These are phyloP conservation scores for Centrocercus urophasianus DNA, from an alignment of 2,113 vertebrate genomes.

Conservation along the genomic window DNA sequence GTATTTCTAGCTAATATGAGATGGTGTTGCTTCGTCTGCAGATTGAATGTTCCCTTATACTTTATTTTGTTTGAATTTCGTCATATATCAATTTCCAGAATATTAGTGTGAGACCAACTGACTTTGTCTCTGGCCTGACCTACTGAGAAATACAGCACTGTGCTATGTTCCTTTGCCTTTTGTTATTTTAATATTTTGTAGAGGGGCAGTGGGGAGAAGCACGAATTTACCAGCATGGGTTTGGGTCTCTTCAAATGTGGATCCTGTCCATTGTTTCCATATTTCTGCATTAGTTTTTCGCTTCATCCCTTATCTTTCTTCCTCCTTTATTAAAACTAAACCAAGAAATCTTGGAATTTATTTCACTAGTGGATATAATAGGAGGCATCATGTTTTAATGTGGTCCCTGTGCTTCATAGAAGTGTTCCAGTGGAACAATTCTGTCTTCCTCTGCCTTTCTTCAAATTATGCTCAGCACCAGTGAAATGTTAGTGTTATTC, in stretches of 20 bases:
- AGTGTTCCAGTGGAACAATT: not conserved
- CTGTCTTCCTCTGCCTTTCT: not conserved
- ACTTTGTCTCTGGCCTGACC: not conserved
- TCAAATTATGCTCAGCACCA: not conserved
- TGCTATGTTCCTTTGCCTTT: not conserved
- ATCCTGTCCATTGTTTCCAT: not conserved
- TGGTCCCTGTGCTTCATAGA: not conserved
- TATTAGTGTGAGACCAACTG: not conserved
- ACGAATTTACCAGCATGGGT: not conserved
- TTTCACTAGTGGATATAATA: not conserved
- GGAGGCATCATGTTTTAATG: not conserved
- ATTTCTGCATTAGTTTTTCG: not conserved
- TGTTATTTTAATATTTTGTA: not conserved
- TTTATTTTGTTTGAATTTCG: not conserved
- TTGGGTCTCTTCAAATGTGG: not conserved
- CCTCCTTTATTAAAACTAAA: not conserved
- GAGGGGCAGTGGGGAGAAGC: not conserved
- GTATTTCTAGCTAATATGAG: not conserved
- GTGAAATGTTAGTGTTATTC: not conserved
- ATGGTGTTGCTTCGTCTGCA: not conserved
- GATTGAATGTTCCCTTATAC: not conserved
- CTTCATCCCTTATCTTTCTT: not conserved
- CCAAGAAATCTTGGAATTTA: not conserved
- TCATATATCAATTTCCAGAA: not conserved
- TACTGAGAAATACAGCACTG: fast-evolving